Base-by-base conservation (phyloP, 2,888 invertebrate genomes). In the Idaea straminata region DNA sequence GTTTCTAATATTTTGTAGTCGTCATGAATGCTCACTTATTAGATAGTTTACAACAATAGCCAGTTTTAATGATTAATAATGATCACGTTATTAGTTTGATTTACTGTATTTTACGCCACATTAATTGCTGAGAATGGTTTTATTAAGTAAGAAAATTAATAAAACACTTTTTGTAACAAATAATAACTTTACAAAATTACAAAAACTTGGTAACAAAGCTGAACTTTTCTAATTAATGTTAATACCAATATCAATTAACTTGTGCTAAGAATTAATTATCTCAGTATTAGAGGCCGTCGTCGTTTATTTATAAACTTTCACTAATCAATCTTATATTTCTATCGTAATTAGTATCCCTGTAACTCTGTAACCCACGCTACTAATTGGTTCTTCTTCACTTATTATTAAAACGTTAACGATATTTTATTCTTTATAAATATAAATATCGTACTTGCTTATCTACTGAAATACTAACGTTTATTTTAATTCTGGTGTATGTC, bases 181-280 rank as follows among this genome's bases (percentile, higher is more conserved):
- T 69, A 65, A 66, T 66, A 65, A 69, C 69, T 60, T 69, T 68
- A 69, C 69, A 72, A 79, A 77, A 80, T 78, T 79, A 80, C 81
- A 83, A 83, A 83, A 83, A 81, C 77, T 74, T 77, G 71, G 75
- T 76, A 77, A 79, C 80, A 80, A 79, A 80, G 79, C 81, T 78
- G 80, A 89, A 91, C 84, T 91, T 91, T 88, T 88, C 88, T 89
- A 91, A 91, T 91, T 91, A 90, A 88, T 87, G 88, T 87, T 90
- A 88, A 88, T 89, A 88, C 85, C 85, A 83, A 87, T 89, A 89
- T 89, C 89, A 89, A 91, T 91, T 91, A 91, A 88, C 84, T 89
- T 87, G 86, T 84, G 85, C 86, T 89, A 89, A 88, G 89, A 91
- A 91, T 91, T 90, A 89, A 91, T 91, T 91, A 90, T 89, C 86